Evolutionary conservation across 23 tunicate species (phyloP).

Genomic region (Diplosoma virens): DNA sequence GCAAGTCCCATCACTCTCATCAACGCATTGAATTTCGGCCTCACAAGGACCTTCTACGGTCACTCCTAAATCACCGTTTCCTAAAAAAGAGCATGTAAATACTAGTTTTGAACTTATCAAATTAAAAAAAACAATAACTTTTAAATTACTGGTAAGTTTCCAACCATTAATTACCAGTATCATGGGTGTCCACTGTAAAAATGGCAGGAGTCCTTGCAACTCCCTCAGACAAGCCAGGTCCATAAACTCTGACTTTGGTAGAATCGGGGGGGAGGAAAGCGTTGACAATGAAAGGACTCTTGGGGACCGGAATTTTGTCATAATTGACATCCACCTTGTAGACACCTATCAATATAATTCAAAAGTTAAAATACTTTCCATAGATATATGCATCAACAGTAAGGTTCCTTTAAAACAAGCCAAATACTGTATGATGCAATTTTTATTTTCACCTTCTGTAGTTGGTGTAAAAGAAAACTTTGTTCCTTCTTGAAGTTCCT

Average conservation of each 20-base stretch:
- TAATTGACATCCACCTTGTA: constrained; percentile 65
- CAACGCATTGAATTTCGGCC: constrained; percentile 93
- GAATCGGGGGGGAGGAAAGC: constrained; percentile 73
- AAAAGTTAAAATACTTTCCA: too few species aligned
- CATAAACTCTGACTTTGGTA: constrained; percentile 80
- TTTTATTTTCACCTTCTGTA: constrained; percentile 89
- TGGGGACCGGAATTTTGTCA: constrained; percentile 66
- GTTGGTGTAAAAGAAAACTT: constrained; percentile 63
- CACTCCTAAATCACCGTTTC: constrained; percentile 77
- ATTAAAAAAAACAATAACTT: too few species aligned
- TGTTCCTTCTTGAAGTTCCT: constrained; percentile 37
- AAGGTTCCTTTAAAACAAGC: too few species aligned
- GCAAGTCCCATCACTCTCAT: constrained; percentile 91
- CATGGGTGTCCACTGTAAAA: constrained; percentile 85
- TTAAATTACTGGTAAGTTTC: too few species aligned
- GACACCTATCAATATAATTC: constrained; percentile 47
- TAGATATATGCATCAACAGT: too few species aligned
- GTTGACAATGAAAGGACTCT: constrained; percentile 74
- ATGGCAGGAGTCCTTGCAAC: constrained; percentile 68
- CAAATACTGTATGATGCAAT: too few species aligned
- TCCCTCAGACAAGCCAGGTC: constrained; percentile 80
- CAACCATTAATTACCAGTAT: constrained; percentile 77
- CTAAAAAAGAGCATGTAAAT: constrained; percentile 28
- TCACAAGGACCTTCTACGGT: constrained; percentile 97
- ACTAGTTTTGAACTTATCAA: too few species aligned